A percentile compares a stretch with the other conserved stretches of the same genome.
These are phyloP conservation scores for Drosophila auraria DNA, from an alignment of 1,140 invertebrate genomes.

Conservation along the genomic window DNA sequence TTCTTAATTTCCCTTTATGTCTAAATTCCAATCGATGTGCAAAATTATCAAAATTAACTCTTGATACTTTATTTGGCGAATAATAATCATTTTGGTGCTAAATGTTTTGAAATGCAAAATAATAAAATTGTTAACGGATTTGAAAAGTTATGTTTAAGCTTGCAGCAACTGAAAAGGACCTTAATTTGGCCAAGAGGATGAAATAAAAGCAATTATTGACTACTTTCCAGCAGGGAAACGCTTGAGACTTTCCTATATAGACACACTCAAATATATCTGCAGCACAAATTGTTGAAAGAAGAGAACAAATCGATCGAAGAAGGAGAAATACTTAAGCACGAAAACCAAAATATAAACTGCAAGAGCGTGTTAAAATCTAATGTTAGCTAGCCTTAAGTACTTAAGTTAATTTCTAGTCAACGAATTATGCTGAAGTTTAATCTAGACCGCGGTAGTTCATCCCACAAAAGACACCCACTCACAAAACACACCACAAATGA, in stretches of 20 bases:
- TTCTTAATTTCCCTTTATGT: conserved; percentile 63
- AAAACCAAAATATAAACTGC: conserved; percentile 57
- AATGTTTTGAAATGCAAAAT: conserved; percentile 61
- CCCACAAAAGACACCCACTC: conserved; percentile 10
- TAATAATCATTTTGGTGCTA: conserved; percentile 83
- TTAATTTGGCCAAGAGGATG: conserved; percentile 4
- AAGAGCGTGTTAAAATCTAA: conserved; percentile 56
- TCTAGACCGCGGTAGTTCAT: conserved; percentile 37
- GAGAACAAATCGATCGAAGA: conserved; percentile 46
- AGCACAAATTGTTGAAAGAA: conserved; percentile 53
- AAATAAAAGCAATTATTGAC: conserved; percentile 47
- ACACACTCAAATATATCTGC: conserved; percentile 34
- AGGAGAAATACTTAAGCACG: conserved; percentile 58
- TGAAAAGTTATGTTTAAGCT: conserved; percentile 64
- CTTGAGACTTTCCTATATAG: conserved; percentile 27
- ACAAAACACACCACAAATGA: conserved; percentile 7
- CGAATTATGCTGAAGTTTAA: conserved; percentile 78
- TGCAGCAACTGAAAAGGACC: conserved; percentile 59
- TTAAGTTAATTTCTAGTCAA: conserved; percentile 84
- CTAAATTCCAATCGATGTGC: conserved; percentile 56
- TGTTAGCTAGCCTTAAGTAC: conserved; percentile 63
- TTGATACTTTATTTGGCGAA: conserved; percentile 41
- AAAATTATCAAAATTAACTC: conserved; percentile 38
- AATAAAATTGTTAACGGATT: conserved; percentile 62
- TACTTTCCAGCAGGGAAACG: conserved; percentile 42